phyloP scores from a whole-genome alignment of 2,797 vertebrate species.

The Ispidina picta region DNA sequence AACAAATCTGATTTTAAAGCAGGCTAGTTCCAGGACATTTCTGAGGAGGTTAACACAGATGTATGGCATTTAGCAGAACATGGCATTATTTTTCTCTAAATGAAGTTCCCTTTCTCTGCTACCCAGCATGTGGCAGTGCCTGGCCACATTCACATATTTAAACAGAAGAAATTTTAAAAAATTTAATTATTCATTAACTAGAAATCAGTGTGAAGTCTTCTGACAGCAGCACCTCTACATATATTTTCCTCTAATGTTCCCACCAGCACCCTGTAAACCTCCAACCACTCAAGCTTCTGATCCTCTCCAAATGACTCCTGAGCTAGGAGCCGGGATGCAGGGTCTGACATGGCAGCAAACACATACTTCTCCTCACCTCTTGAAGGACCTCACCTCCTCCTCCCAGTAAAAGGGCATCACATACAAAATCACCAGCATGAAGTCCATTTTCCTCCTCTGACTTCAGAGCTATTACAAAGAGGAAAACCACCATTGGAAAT shows the following conservation, averaged over 20 bases:
- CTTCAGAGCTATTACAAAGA: neutral
- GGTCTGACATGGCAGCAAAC: neutral
- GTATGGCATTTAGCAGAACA: neutral
- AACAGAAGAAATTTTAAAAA: neutral
- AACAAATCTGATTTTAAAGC: neutral
- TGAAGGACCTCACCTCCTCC: fast-evolving
- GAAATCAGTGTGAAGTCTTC: neutral
- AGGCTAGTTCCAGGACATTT: neutral
- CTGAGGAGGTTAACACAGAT: neutral
- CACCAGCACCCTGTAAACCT: neutral
- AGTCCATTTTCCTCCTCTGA: neutral
- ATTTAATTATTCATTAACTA: neutral
- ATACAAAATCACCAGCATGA: fast-evolving
- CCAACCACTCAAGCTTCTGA: neutral
- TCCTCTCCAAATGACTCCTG: neutral
- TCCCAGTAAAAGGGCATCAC: fast-evolving
- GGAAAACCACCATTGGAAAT: fast-evolving
- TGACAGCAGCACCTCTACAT: neutral
- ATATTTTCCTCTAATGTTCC: neutral
- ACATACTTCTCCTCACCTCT: neutral
- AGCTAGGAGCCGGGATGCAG: neutral
- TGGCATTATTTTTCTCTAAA: neutral
- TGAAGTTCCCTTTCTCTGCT: neutral
- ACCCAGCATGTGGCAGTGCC: neutral
- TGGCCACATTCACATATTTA: neutral